Base-by-base conservation (phyloP, 2,888 invertebrate species). In the Catotricha subobsoleta region DNA sequence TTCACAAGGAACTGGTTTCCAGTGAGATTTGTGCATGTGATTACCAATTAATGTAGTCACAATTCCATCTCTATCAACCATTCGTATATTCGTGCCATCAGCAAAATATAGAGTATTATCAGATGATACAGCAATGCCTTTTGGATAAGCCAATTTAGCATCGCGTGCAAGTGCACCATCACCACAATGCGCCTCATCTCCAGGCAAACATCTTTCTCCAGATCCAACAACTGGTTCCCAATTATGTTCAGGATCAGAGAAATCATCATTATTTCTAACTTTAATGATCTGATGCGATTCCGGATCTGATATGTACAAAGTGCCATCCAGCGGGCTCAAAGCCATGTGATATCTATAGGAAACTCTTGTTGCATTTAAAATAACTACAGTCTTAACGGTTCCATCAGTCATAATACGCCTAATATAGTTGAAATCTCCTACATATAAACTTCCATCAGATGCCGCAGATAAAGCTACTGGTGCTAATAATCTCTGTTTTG, bases 271-370 rank as follows among this genome's bases (percentile, higher is more conserved):
- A 54, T 83, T 80, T 33, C 83, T 73, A 2, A 90, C 87, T 48
- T 80, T 75, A 45, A 91, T 81, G 49, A 94, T 91, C 62, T 91
- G 91, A 59, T 91, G 90, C 0, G 87, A 86, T 59, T 92, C 91
- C 1, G 94, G 92, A 59, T 95, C 91, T 1, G 95, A 92, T 52
- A 97, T 87, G 66, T 91, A 95, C 9, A 97, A 70, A 2, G 80
- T 80, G 20, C 91, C 91, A 58, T 94, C 92, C 12, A 92, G 68
- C 0, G 97, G 95, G 52, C 91, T 91, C 33, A 95, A 67, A 0
- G 94, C 90, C 74, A 98, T 84, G 66, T 94, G 92, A 62, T 95
- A 97, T 42, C 92, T 81, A 62, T 95, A 94, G 1, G 91, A 90
- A 0, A 94, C 91, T 52, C 90, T 73, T 2, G 90, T 87, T 18